Percentiles rank a stretch among this genome's conserved stretches.
Conservation (phyloP, 2,888 invertebrate genomes). For the Philonicus albiceps region DNA sequence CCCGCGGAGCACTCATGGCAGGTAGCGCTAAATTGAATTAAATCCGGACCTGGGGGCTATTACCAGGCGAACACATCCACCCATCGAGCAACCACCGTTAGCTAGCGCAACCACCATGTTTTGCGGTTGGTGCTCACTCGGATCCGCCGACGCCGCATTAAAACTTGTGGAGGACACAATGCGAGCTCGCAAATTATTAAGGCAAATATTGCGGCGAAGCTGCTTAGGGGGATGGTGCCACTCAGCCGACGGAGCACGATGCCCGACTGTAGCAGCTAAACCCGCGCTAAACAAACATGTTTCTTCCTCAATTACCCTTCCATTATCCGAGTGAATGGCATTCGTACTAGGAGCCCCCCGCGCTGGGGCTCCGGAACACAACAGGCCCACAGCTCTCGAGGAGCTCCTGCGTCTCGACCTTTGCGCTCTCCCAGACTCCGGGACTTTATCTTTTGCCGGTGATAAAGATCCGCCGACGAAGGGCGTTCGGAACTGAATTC, state of each 20-base stretch:
- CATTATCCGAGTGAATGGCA: constrained; percentile 3
- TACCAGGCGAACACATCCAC: not conserved
- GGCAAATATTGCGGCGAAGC: not conserved
- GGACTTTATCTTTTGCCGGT: constrained; percentile 26
- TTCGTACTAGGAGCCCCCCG: not conserved
- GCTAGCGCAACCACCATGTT: not conserved
- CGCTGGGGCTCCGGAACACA: not conserved
- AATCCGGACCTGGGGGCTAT: not conserved
- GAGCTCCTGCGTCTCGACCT: constrained; percentile 8
- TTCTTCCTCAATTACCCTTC: constrained; percentile 25
- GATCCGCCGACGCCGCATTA: not conserved
- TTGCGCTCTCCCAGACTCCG: not conserved
- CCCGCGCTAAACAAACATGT: constrained; percentile 11
- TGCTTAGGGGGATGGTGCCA: not conserved
- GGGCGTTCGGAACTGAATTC: constrained; percentile 8
- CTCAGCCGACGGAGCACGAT: not conserved
- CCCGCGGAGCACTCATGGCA: not conserved
- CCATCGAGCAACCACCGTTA: not conserved
- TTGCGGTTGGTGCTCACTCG: not conserved
- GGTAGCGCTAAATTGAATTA: not conserved
- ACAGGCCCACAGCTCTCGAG: not conserved
- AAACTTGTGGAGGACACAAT: not conserved
- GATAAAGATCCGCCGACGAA: constrained; percentile 25
- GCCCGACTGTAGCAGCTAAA: too few relatives aligned
- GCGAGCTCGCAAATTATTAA: not conserved